Percentiles rank a stretch among this genome's conserved stretches.
Conservation (phyloP, 2,113 vertebrate species). For the Cinclus mexicanus region DNA sequence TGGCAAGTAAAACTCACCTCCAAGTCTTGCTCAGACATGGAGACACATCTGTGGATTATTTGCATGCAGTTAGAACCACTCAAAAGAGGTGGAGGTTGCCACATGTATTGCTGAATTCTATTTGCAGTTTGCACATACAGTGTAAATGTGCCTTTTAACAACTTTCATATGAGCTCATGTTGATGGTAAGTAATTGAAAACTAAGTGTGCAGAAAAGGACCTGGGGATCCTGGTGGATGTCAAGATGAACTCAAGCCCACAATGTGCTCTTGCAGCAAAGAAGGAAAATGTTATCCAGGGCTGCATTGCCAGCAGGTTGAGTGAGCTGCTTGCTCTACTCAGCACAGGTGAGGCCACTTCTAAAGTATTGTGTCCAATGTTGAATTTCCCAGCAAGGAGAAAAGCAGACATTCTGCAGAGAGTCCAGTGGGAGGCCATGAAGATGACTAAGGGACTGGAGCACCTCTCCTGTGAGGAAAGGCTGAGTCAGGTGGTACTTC, state of each 20-base stretch:
- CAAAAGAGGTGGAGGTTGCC: neutral
- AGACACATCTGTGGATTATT: neutral
- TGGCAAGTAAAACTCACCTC: neutral
- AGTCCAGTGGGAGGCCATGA: neutral
- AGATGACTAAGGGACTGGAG: neutral
- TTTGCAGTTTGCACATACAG: neutral
- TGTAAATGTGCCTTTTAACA: neutral
- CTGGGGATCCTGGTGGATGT: neutral
- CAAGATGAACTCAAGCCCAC: rapidly evolving
- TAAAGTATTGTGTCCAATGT: neutral
- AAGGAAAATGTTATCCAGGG: neutral
- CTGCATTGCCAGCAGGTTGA: rapidly evolving
- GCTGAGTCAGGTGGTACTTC: neutral
- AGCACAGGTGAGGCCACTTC: neutral
- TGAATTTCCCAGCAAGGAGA: neutral
- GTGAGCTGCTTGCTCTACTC: neutral
- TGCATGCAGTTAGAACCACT: neutral
- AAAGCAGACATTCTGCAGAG: too few relatives aligned
- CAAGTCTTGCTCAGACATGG: neutral
- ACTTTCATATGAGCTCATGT: neutral
- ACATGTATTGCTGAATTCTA: neutral
- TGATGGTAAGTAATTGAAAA: neutral
- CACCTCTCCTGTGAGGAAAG: neutral
- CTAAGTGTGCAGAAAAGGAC: neutral
- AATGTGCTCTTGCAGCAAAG: neutral